A percentile compares a stretch with the other conserved stretches of the same genome.
phyloP scores from a whole-genome alignment of 2,888 invertebrate species.

The Arrhopalites spinosus region DNA sequence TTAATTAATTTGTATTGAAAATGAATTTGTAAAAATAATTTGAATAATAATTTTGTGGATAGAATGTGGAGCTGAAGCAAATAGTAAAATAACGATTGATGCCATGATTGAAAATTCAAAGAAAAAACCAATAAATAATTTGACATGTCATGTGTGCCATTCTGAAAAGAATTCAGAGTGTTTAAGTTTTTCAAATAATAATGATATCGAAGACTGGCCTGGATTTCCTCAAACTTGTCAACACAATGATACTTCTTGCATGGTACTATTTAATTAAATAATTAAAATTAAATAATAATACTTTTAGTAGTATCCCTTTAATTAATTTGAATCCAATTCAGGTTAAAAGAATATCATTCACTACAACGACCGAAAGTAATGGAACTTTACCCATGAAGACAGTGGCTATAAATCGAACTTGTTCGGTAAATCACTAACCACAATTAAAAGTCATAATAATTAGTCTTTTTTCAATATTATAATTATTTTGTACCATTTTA shows the following conservation, averaged over 20 bases:
- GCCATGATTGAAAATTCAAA: conserved; percentile 27
- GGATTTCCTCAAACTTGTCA: too few species aligned
- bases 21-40: too few species aligned
- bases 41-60: too few species aligned
- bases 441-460: too few species aligned
- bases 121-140: conserved; percentile 30
- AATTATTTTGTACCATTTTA: not conserved
- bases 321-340: not conserved
- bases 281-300: too few species aligned
- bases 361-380: conserved; percentile 27
- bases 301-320: not conserved
- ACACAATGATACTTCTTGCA: too few species aligned
- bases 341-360: conserved; percentile 40
- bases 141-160: conserved; percentile 45
- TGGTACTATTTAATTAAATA: too few species aligned
- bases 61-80: not conserved
- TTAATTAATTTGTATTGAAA: not conserved
- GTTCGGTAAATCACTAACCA: conserved; percentile 58
- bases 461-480: too few species aligned
- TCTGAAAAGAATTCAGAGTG: conserved; percentile 37
- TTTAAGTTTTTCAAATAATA: conserved; percentile 36
- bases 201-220: not conserved
- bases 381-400: conserved; percentile 36
- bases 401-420: conserved; percentile 45
- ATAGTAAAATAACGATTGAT: not conserved